Evolutionary conservation across 2,888 invertebrate genomes (phyloP).

Genomic region (Corbicula japonica): DNA sequence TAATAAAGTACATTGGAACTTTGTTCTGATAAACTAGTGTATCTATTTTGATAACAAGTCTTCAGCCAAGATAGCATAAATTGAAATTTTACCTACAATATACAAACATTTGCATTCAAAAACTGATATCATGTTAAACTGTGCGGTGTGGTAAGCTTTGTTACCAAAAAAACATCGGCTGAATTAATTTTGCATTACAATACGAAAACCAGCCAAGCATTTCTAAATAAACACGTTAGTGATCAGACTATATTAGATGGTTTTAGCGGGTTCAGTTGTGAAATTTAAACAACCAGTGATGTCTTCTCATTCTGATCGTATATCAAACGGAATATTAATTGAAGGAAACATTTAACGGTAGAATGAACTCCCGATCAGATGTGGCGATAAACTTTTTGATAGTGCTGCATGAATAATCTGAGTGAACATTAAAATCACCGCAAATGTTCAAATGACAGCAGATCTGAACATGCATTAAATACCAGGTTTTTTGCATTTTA

Average conservation of each 20-base stretch:
- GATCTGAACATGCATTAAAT: constrained; percentile 7
- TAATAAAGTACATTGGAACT: too few species aligned
- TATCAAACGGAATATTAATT: constrained; percentile 65
- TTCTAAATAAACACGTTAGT: constrained; percentile 24
- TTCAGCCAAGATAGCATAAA: neutral
- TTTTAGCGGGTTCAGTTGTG: neutral
- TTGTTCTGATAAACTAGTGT: too few species aligned
- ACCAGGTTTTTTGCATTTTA: neutral
- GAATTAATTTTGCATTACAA: constrained; percentile 18
- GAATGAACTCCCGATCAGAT: constrained; percentile 50
- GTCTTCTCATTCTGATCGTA: constrained; percentile 35
- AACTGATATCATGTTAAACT: too few species aligned
- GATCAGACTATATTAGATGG: neutral
- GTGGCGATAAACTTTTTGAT: constrained; percentile 54
- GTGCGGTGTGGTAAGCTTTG: too few species aligned
- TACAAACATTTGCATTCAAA: too few species aligned
- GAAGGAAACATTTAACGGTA: constrained; percentile 51
- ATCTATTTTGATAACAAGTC: too few species aligned
- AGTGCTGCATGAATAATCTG: constrained; percentile 46
- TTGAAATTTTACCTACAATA: constrained; percentile 6
- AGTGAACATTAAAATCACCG: constrained; percentile 13
- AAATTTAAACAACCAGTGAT: constrained; percentile 10
- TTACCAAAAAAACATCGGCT: too few species aligned
- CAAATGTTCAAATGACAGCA: constrained; percentile 15
- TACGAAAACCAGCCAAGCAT: constrained; percentile 13